Conservation (phyloP, 2,113 vertebrate genomes). For the Callospermophilus lateralis region DNA sequence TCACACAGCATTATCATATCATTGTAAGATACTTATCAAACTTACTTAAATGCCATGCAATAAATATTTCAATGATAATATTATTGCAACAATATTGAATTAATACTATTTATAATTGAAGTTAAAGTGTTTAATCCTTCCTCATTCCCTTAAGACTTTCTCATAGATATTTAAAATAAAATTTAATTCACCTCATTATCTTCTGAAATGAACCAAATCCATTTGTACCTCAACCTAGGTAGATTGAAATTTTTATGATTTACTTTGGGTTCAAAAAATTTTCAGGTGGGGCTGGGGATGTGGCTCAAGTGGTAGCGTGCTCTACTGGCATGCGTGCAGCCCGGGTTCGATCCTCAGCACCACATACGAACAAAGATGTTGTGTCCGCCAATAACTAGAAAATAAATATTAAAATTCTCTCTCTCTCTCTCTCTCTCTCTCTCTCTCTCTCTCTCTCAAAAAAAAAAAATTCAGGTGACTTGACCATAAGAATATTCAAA, state of each 20-base stretch:
- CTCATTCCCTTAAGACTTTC: not conserved
- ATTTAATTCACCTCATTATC: not conserved
- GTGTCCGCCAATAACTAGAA: too few species aligned
- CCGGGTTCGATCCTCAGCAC: too few species aligned
- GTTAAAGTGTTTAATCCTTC: not conserved
- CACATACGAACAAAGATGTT: too few species aligned
- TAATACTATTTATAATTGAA: conserved; percentile 19
- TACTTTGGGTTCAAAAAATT: not conserved
- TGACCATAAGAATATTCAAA: not conserved
- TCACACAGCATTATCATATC: not conserved
- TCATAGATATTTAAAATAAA: not conserved
- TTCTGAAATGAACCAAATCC: conserved; percentile 26
- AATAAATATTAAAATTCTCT: too few species aligned
- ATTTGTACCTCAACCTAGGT: not conserved
- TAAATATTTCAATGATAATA: not conserved
- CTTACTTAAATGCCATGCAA: not conserved
- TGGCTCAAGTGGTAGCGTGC: too few species aligned
- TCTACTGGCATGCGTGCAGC: too few species aligned
- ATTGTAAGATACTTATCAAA: not conserved
- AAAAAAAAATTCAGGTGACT: too few species aligned
- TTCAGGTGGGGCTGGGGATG: too few species aligned
- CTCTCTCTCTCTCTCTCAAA: too few species aligned
- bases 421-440: too few species aligned
- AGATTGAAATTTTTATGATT: not conserved
- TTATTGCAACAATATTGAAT: not conserved